phyloP scores from a whole-genome alignment of 1,140 invertebrate species.

The Lucilia cuprina region DNA sequence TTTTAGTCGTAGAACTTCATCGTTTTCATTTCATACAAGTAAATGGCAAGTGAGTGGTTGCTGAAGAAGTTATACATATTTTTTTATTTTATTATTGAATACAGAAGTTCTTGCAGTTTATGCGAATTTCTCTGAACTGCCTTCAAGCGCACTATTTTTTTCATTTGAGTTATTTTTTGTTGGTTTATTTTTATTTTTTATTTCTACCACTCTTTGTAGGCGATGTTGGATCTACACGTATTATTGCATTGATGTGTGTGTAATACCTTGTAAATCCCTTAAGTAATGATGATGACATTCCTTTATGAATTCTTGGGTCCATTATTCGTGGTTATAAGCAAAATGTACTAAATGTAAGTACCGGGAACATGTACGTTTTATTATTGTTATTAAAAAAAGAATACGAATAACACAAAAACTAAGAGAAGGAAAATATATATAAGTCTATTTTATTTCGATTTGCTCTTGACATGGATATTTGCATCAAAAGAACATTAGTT shows the following conservation, averaged over 20 bases:
- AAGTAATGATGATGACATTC: constrained; percentile 31
- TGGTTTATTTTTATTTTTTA: not conserved
- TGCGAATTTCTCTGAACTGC: not conserved
- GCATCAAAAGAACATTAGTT: constrained; percentile 26
- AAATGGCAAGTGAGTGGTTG: not conserved
- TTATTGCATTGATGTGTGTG: not conserved
- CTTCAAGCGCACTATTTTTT: not conserved
- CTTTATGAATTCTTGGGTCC: constrained; percentile 26
- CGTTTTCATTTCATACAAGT: not conserved
- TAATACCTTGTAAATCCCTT: constrained; percentile 29
- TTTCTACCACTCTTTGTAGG: not conserved
- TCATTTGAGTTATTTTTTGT: not conserved
- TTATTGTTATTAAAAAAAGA: not conserved
- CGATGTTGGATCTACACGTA: not conserved
- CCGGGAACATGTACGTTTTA: not conserved
- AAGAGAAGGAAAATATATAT: not conserved
- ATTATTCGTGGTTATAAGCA: constrained; percentile 23
- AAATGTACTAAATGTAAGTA: not conserved
- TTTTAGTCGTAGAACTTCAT: not conserved
- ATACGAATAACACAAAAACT: no score
- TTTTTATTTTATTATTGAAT: not conserved
- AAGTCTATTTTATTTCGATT: constrained; percentile 32
- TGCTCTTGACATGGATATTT: constrained; percentile 18
- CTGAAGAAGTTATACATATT: not conserved
- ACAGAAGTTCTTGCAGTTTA: not conserved